A percentile compares a stretch with the other conserved stretches of the same genome.
Conservation (phyloP, 2,888 invertebrate genomes). For the Galerucella nymphaeae region DNA sequence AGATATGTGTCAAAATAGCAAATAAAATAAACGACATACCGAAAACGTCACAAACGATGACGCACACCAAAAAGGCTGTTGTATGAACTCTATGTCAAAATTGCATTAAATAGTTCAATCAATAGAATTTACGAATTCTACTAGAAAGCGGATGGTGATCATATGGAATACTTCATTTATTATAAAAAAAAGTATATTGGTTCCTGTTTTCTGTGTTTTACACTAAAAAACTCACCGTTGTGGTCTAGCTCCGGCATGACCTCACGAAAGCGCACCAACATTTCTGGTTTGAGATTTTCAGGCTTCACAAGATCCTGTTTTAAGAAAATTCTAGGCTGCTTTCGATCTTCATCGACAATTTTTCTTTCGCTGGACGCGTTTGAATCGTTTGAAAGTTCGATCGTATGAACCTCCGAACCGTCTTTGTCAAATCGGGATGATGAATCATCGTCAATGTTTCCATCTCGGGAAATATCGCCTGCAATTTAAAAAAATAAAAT, state of each 20-base stretch:
- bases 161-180: no score
- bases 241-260: constrained; percentile 58
- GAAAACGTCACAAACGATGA: no score
- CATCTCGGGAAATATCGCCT: constrained; percentile 46
- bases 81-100: no score
- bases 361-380: constrained; percentile 56
- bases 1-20: no score
- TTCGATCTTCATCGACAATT: constrained; percentile 41
- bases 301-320: constrained; percentile 65
- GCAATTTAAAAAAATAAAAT: constrained; percentile 7
- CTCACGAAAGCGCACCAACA: constrained; percentile 63
- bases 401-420: constrained; percentile 59
- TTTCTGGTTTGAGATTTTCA: constrained; percentile 64
- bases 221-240: constrained; percentile 54
- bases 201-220: no score
- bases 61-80: no score
- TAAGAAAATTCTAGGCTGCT: constrained; percentile 61
- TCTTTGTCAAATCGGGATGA: constrained; percentile 45
- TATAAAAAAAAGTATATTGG: no score
- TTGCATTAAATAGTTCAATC: no score
- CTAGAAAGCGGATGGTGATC: no score
- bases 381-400: constrained; percentile 64
- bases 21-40: no score
- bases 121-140: no score
- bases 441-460: constrained; percentile 46